Conservation (phyloP, 2,888 invertebrate species). For the Aethes cnicana region DNA sequence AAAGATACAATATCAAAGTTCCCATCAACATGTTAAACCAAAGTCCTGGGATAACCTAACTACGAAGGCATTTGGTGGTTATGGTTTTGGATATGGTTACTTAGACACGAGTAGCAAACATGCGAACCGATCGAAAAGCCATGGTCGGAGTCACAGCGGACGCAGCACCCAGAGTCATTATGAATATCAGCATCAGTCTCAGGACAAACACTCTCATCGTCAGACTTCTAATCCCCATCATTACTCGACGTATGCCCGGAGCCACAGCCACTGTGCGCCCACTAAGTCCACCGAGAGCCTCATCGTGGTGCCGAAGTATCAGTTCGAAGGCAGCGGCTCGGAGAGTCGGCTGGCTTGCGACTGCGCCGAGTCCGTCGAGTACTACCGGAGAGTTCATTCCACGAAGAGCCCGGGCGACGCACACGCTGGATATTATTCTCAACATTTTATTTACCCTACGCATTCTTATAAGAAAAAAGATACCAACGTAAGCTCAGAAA, state of each 20-base stretch:
- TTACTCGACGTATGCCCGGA: slow-evolving; percentile 72
- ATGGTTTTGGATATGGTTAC: slow-evolving; percentile 93
- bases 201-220: slow-evolving; percentile 72
- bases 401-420: slow-evolving; percentile 62
- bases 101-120: slow-evolving; percentile 84
- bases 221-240: slow-evolving; percentile 69
- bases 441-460: slow-evolving; percentile 76
- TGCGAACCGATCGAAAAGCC: slow-evolving; percentile 68
- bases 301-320: slow-evolving; percentile 85
- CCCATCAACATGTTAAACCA: slow-evolving; percentile 84
- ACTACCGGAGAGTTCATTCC: slow-evolving; percentile 61
- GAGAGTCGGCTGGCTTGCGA: slow-evolving; percentile 89
- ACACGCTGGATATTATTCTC: slow-evolving; percentile 67
- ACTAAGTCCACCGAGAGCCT: slow-evolving; percentile 93
- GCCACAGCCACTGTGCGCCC: slow-evolving; percentile 82
- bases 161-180: slow-evolving; percentile 83
- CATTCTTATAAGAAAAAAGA: slow-evolving; percentile 78
- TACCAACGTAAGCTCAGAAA: slow-evolving; percentile 85
- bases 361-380: slow-evolving; percentile 81
- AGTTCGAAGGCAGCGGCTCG: slow-evolving; percentile 81
- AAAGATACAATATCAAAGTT: slow-evolving; percentile 75
- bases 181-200: slow-evolving; percentile 65
- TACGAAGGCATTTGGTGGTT: slow-evolving; percentile 92
- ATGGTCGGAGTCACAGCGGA: slow-evolving; percentile 81
- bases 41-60: slow-evolving; percentile 96